Evolutionary conservation across 2,113 vertebrate species (phyloP), one percentile per base, ranked within the genome.

Genomic region (Raphicerus campestris): DNA sequence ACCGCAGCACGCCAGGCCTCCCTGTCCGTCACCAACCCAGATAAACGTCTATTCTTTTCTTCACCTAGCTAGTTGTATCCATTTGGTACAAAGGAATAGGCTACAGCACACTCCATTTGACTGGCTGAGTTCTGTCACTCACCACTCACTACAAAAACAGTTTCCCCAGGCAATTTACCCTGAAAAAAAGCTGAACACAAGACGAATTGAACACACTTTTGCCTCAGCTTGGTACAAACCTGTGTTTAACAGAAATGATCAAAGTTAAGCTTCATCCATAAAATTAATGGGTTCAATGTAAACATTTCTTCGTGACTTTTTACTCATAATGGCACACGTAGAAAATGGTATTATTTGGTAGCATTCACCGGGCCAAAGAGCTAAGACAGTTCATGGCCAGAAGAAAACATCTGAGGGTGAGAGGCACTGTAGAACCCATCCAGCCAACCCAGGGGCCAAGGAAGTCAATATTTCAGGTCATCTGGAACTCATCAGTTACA

Each of bases 101-200:
- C 30, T 20, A 5, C 3, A n/a, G 24, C 7, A 28, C 13, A 35
- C 56, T 11, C 22, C 8, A 73, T 32, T 53, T 49, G n/a, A 19
- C 32, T 63, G 53, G 39, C 35, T 58, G 58, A 77, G 45, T 66
- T 84, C 58, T 39, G 24, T 60, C 16, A 58, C 17, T 82, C 45
- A 49, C 42, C 17, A 39, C 32, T 73, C 45, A 32, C 17, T 10
- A 22, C 0, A 1, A 49, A 70, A 61, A 39, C 61, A 60, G 5
- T 28, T 89, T 32, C 78, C 30, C 87, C 22, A 15, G 42, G 78
- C 58, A 56, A 17, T 80, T 77, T 51, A 49, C 77, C 45, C 58
- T 78, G 86, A 55, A 93, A 66, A 77, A 81, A 5, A 82, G n/a
- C 42, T 92, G 66, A 66, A 24, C 39, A 47, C 6, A 90, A 90